Evolutionary conservation across 2,113 vertebrate genomes (phyloP).

Genomic region (Ifrita kowaldi): DNA sequence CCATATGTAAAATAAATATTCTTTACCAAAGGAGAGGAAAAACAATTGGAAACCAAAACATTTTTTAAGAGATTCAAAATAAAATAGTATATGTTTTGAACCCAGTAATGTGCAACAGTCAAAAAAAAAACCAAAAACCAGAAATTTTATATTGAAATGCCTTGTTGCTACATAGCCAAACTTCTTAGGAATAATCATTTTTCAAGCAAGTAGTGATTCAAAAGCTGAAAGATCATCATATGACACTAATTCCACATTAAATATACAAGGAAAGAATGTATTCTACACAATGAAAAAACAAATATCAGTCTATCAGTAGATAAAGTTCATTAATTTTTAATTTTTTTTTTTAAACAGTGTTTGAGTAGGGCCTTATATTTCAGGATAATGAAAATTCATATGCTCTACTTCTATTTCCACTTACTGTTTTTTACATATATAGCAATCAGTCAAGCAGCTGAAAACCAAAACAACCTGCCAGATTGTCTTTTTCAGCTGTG

Average conservation of each 20-base stretch:
- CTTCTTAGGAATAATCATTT: neutral
- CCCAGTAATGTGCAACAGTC: neutral
- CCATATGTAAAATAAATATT: neutral
- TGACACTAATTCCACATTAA: neutral
- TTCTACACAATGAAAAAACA: neutral
- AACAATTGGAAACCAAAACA: neutral
- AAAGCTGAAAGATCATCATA: neutral
- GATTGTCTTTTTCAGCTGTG: neutral
- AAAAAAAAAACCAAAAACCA: neutral
- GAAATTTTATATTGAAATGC: neutral
- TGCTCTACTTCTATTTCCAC: neutral
- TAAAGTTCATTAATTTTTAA: neutral
- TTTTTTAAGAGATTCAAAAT: neutral
- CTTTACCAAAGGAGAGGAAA: neutral
- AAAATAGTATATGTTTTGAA: neutral
- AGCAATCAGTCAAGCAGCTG: neutral
- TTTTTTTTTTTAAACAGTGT: neutral
- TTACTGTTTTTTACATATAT: neutral
- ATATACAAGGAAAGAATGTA: neutral
- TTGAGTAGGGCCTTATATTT: neutral
- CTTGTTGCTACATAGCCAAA: neutral
- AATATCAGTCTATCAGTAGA: neutral
- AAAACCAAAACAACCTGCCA: neutral
- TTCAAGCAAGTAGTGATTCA: neutral
- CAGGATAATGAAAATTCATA: neutral